These are phyloP conservation scores for Neoseiulus cucumeris DNA, from an alignment of 1,140 invertebrate species.

Conservation along the genomic window DNA sequence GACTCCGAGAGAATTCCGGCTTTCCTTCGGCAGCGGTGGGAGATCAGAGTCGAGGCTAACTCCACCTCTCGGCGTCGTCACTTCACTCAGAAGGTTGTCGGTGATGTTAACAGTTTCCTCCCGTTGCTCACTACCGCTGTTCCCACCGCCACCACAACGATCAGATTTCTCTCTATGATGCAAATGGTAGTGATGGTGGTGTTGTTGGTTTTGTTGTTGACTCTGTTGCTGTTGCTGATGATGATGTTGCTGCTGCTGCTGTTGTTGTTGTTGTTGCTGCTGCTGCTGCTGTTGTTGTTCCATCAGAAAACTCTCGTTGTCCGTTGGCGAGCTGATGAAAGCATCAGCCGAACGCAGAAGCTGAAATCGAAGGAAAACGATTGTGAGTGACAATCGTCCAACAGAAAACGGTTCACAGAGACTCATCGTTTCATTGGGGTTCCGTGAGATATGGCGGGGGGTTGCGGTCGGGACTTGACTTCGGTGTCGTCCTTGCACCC, in stretches of 20 bases:
- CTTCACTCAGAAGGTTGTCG: conserved; percentile 5
- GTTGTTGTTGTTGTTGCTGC: no score
- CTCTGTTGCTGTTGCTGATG: no score
- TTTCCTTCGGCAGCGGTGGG: not conserved
- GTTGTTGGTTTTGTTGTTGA: no score
- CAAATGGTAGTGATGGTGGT: not conserved
- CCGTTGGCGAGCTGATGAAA: not conserved
- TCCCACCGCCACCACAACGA: not conserved
- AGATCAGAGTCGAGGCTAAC: not conserved
- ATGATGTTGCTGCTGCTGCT: no score
- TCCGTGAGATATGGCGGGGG: no score
- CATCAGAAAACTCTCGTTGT: not conserved
- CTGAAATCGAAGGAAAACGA: not conserved
- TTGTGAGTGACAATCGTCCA: no score
- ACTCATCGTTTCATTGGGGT: no score
- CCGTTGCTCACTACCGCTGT: not conserved
- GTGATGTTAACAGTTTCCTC: conserved; percentile 9
- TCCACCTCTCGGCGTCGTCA: not conserved
- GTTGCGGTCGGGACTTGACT: no score
- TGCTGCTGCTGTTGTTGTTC: no score
- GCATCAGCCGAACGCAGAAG: not conserved
- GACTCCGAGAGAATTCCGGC: conserved; percentile 6
- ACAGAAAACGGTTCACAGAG: no score
- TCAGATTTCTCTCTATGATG: not conserved
- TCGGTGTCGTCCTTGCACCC: no score